Evolutionary conservation across 2,113 vertebrate species (phyloP).

Genomic region (Ploceus nigricollis): DNA sequence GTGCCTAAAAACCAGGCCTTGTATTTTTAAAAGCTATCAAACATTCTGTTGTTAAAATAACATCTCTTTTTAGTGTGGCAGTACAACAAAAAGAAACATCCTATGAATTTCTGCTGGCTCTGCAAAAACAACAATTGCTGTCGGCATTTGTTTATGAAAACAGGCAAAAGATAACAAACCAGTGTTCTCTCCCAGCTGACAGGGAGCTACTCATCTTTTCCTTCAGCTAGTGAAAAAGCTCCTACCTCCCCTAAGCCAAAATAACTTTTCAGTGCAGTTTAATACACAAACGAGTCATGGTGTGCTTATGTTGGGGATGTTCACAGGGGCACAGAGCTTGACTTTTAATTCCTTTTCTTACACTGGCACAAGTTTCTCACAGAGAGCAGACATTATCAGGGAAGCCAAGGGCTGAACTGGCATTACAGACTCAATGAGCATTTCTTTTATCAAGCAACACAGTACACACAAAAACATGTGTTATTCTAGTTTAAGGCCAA

Average conservation of each 20-base stretch:
- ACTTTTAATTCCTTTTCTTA: background rate
- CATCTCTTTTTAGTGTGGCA: background rate
- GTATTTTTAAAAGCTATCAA: constrained; percentile 24
- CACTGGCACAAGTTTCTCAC: background rate
- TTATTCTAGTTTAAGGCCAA: background rate
- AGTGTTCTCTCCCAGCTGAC: background rate
- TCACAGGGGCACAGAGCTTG: background rate
- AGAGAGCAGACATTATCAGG: background rate
- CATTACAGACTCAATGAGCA: background rate
- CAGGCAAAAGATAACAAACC: constrained; percentile 22
- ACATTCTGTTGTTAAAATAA: constrained; percentile 1
- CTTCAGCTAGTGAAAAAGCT: background rate
- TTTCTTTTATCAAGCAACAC: background rate
- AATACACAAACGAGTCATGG: background rate
- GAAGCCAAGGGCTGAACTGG: background rate
- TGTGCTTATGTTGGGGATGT: background rate
- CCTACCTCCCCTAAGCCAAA: background rate
- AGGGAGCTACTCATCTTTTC: background rate
- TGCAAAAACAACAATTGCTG: constrained; percentile 5
- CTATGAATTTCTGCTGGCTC: constrained; percentile 9
- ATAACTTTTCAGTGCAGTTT: background rate
- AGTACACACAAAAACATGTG: background rate
- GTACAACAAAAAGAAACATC: background rate
- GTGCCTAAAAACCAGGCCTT: background rate
- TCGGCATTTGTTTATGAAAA: constrained; percentile 2